Conservation (phyloP, 2,797 vertebrate species). For the Caiman crocodilus region DNA sequence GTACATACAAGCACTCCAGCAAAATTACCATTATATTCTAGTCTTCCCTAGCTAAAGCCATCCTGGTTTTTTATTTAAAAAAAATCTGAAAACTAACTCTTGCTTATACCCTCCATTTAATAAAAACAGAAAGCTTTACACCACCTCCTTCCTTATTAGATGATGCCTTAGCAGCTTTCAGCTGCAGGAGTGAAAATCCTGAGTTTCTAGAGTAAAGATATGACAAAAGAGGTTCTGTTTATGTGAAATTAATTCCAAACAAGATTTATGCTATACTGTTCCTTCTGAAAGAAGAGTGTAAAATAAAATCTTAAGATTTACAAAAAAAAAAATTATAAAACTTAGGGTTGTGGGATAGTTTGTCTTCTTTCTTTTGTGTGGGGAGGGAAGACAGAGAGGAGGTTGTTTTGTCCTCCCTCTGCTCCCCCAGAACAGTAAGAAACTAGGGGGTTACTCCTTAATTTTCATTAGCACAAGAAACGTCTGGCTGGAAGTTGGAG, state of each 20-base stretch:
- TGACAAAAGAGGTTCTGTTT: not conserved
- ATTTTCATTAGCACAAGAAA: slow-evolving; percentile 19
- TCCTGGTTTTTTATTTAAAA: not conserved
- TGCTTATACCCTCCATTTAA: not conserved
- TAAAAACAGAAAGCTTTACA: not conserved
- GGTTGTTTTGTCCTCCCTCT: not conserved
- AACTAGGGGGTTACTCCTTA: not conserved
- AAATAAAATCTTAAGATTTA: not conserved
- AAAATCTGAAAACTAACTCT: not conserved
- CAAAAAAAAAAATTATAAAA: not conserved
- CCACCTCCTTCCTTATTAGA: not conserved
- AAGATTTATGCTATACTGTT: not conserved
- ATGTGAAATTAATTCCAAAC: not conserved
- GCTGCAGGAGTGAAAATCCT: not conserved
- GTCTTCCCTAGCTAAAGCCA: not conserved
- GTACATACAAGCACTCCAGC: not conserved
- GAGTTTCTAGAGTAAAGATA: rapidly evolving
- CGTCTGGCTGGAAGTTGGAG: not conserved
- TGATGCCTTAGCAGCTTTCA: not conserved
- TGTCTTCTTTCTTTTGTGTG: too few relatives aligned
- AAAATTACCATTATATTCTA: not conserved
- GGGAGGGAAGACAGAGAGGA: too few relatives aligned
- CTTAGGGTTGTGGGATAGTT: not conserved
- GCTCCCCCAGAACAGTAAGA: not conserved
- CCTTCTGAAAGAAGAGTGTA: not conserved